Percentiles rank a stretch among this genome's conserved stretches.
These are phyloP conservation scores for Chamaea fasciata DNA, from an alignment of 2,113 vertebrate genomes.

Conservation along the genomic window DNA sequence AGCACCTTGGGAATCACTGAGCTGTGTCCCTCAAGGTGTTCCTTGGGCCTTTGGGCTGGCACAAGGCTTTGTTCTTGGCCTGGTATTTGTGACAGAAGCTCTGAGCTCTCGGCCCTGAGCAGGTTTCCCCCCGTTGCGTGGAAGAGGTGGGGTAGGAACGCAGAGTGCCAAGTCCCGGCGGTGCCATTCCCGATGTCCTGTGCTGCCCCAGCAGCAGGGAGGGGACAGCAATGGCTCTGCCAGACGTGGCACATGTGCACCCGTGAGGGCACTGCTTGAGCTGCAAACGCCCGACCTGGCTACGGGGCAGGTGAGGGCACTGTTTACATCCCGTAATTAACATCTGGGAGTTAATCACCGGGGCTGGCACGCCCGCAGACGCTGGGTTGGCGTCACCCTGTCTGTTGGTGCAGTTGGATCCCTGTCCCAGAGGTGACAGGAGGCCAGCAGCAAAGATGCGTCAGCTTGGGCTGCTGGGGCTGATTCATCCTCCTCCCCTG, in stretches of 20 bases:
- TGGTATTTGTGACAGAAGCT: background rate
- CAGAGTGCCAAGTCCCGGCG: background rate
- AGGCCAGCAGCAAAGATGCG: background rate
- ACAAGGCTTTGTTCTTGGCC: accelerated
- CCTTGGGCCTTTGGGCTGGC: background rate
- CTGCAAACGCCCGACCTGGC: background rate
- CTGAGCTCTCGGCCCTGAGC: background rate
- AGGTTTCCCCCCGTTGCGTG: background rate
- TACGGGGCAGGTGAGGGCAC: background rate
- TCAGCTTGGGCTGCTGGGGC: background rate
- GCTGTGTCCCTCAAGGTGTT: background rate
- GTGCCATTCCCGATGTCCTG: background rate
- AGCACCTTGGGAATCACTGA: too few relatives aligned
- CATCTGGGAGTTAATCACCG: background rate
- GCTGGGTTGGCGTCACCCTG: accelerated
- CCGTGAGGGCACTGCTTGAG: accelerated
- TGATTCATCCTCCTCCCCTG: background rate
- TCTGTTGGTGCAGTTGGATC: background rate
- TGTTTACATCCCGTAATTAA: conserved; percentile 37
- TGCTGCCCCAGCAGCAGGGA: background rate
- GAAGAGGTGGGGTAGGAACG: background rate
- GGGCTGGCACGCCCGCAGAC: background rate
- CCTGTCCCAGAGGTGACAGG: background rate
- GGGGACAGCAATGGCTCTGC: background rate
- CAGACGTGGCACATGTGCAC: accelerated